A percentile compares a stretch with the other conserved stretches of the same genome.
Evolutionary conservation across 2,113 vertebrate species (phyloP).

Genomic region (Crypturellus undulatus): DNA sequence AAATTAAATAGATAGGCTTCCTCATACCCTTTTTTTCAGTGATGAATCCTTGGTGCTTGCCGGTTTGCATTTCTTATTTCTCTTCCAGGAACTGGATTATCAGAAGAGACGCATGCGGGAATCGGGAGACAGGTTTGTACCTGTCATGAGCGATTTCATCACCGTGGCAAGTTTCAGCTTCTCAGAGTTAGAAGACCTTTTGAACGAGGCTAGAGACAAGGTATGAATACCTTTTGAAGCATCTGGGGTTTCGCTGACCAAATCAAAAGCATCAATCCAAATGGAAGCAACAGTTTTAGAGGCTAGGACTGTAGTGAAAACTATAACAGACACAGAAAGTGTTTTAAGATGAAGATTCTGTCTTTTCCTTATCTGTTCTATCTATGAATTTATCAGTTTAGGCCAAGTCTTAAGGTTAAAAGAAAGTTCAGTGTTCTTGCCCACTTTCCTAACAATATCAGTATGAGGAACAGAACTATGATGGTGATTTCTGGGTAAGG

Average conservation of each 20-base stretch:
- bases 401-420: neutral
- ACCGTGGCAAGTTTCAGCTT: constrained; percentile 98
- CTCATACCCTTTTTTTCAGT: neutral
- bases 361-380: neutral
- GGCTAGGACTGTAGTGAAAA: neutral
- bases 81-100: constrained; percentile 90
- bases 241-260: neutral
- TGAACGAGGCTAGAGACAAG: constrained; percentile 92
- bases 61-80: neutral
- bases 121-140: constrained; percentile 91
- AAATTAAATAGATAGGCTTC: neutral
- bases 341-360: neutral
- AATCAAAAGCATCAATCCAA: neutral
- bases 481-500: neutral
- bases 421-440: neutral
- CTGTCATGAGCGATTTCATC: constrained; percentile 96
- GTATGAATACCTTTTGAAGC: constrained; percentile 70
- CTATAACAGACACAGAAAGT: neutral
- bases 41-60: neutral
- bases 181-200: constrained; percentile 95
- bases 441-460: neutral
- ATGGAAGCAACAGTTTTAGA: neutral
- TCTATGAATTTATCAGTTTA: neutral
- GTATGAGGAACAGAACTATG: neutral
- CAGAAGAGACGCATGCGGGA: constrained; percentile 88